Conservation (phyloP, 1,140 invertebrate species). For the Himalopsyche phryganea region DNA sequence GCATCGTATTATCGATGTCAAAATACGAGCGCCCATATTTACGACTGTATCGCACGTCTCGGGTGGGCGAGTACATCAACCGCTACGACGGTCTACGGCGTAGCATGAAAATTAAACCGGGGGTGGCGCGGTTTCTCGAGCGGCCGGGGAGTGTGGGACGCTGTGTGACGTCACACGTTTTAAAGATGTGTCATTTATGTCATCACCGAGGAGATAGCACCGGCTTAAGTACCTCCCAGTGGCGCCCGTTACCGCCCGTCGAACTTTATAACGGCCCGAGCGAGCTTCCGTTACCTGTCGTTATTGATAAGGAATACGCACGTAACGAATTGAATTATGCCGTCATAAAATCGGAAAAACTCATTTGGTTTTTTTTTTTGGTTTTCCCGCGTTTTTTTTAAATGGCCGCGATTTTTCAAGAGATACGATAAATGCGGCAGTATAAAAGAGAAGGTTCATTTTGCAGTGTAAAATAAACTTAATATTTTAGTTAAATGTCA, state of each 20-base stretch:
- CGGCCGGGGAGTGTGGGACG: not conserved
- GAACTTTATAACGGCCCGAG: not conserved
- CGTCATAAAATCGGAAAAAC: not conserved
- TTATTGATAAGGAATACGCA: not conserved
- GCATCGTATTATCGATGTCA: too few relatives aligned
- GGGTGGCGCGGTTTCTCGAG: not conserved
- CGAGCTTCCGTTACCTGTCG: not conserved
- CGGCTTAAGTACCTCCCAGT: not conserved
- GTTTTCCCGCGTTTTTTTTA: constrained; percentile 7
- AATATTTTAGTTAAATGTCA: too few relatives aligned
- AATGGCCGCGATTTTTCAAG: not conserved
- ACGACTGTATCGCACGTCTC: not conserved
- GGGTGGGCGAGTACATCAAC: constrained; percentile 9
- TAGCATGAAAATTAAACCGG: not conserved
- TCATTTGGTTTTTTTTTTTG: constrained; percentile 7
- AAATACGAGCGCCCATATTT: too few relatives aligned
- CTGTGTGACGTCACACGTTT: not conserved
- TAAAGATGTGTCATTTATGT: constrained; percentile 2
- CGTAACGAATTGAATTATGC: not conserved
- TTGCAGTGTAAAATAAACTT: too few relatives aligned
- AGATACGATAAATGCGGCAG: too few relatives aligned
- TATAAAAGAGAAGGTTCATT: too few relatives aligned
- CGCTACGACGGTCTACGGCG: constrained; percentile 1
- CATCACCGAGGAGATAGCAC: not conserved
- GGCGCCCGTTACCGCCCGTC: constrained; percentile 1